Evolutionary conservation across 2,797 vertebrate species (phyloP).

Genomic region (Molossus alvarezi): DNA sequence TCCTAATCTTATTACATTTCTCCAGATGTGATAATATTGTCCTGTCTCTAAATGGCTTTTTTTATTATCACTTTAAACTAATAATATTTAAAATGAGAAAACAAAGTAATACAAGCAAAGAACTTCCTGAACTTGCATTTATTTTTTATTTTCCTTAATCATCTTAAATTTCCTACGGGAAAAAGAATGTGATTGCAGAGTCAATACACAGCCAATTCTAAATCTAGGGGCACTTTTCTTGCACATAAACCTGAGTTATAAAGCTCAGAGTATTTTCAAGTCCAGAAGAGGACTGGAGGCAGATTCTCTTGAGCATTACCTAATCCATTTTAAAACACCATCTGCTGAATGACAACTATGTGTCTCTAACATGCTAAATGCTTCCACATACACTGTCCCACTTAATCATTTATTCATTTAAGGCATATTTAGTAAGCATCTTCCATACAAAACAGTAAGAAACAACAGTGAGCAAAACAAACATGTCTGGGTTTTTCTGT

Average conservation of each 20-base stretch:
- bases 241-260: slow-evolving; percentile 70
- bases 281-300: slow-evolving; percentile 53
- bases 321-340: slow-evolving; percentile 59
- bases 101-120: slow-evolving; percentile 81
- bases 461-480: neutral
- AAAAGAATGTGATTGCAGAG: slow-evolving; percentile 48
- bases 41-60: slow-evolving; percentile 82
- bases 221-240: slow-evolving; percentile 49
- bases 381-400: neutral
- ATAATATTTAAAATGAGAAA: slow-evolving; percentile 85
- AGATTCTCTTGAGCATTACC: slow-evolving; percentile 46
- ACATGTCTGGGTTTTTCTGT: slow-evolving; percentile 10
- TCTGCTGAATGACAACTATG: slow-evolving; percentile 49
- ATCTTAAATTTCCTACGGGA: slow-evolving; percentile 75
- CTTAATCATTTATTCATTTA: slow-evolving; percentile 29
- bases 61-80: slow-evolving; percentile 83
- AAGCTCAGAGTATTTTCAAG: slow-evolving; percentile 67
- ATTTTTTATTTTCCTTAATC: slow-evolving; percentile 82
- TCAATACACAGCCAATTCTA: slow-evolving; percentile 69
- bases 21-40: slow-evolving; percentile 87
- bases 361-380: neutral
- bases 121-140: slow-evolving; percentile 77
- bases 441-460: slow-evolving; percentile 26
- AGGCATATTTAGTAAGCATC: slow-evolving; percentile 8
- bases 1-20: slow-evolving; percentile 82